These are phyloP conservation scores for Apus apus DNA, from an alignment of 2,113 vertebrate species.

Conservation along the genomic window DNA sequence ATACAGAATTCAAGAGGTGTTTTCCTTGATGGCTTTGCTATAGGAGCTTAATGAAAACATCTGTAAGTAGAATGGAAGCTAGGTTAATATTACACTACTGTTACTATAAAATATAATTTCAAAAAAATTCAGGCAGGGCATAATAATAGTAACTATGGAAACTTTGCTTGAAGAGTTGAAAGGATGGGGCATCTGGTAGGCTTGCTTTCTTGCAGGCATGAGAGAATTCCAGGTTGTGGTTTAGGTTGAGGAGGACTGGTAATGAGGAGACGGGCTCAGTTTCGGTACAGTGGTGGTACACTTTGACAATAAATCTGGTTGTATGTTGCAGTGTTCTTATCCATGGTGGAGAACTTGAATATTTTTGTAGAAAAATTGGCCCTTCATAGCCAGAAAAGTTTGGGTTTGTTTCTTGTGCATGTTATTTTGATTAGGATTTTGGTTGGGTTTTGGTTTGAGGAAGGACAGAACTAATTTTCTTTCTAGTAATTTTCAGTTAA, in stretches of 20 bases:
- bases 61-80: neutral
- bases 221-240: neutral
- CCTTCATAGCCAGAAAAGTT: neutral
- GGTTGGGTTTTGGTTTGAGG: neutral
- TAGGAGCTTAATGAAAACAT: neutral
- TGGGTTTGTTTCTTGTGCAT: neutral
- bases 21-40: neutral
- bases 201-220: neutral
- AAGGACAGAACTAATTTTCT: too few species aligned
- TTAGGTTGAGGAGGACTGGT: neutral
- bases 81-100: neutral
- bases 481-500: too few species aligned
- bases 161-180: neutral
- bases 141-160: neutral
- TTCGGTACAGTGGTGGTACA: neutral
- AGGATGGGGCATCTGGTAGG: neutral
- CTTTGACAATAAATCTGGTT: neutral
- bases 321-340: neutral
- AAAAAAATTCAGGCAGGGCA: neutral
- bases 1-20: neutral
- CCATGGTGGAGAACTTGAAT: neutral
- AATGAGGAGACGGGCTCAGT: neutral
- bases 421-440: neutral
- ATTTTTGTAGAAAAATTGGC: neutral
- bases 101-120: conserved; percentile 2